These are phyloP conservation scores for Scolopax mira DNA, from an alignment of 2,113 vertebrate species.

Conservation along the genomic window DNA sequence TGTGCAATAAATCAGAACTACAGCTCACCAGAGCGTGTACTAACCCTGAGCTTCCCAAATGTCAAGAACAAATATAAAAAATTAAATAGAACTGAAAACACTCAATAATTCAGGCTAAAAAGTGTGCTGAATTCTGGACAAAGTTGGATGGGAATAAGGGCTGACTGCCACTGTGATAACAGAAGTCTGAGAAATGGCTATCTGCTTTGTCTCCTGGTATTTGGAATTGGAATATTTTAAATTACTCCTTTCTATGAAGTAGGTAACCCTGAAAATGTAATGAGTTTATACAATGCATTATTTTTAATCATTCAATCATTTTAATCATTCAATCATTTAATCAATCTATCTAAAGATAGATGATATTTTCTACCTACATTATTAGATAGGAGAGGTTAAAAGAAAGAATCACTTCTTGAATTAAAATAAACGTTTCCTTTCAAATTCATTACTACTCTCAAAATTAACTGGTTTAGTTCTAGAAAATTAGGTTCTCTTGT, in stretches of 20 bases:
- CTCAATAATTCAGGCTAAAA: not conserved
- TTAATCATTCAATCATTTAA: too few species aligned
- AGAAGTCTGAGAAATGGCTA: not conserved
- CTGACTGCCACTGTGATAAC: not conserved
- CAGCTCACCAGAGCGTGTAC: not conserved
- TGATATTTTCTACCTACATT: not conserved
- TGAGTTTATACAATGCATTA: not conserved
- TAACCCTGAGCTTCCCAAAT: not conserved
- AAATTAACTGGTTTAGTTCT: not conserved
- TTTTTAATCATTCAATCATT: too few species aligned
- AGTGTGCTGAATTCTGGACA: not conserved
- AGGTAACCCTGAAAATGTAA: not conserved
- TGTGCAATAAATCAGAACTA: not conserved
- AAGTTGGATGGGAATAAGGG: not conserved
- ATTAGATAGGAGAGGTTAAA: not conserved
- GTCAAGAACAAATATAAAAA: not conserved
- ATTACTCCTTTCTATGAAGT: not conserved
- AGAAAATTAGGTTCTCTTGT: not conserved
- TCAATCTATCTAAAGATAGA: not conserved
- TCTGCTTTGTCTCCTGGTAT: not conserved
- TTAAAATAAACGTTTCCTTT: not conserved
- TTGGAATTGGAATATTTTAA: not conserved
- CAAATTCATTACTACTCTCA: not conserved
- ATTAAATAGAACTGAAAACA: not conserved
- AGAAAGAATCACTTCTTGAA: not conserved